Conservation (phyloP, 2,888 invertebrate genomes). For the Arrhopalites spinosus region DNA sequence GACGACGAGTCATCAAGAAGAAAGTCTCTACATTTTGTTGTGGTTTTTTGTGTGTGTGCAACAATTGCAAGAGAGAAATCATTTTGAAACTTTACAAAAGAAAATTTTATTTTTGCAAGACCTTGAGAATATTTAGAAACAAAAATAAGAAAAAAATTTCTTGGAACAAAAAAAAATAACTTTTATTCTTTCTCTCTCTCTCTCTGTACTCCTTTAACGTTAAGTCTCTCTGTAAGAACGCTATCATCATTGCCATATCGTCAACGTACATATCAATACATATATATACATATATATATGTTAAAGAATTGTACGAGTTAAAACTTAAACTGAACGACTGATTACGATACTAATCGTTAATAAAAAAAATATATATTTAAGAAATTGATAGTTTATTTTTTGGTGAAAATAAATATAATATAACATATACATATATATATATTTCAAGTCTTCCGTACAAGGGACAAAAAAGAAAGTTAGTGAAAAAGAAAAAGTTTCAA, state of each 20-base stretch:
- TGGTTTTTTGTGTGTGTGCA: too few relatives aligned
- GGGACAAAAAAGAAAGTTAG: neutral
- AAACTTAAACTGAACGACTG: neutral
- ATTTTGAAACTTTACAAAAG: neutral
- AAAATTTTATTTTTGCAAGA: neutral
- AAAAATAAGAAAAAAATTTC: too few relatives aligned
- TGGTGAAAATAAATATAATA: neutral
- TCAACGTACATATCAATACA: neutral
- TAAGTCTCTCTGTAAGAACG: neutral
- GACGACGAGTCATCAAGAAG: neutral
- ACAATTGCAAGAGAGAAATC: neutral
- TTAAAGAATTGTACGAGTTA: neutral
- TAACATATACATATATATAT: neutral
- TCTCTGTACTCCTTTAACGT: neutral
- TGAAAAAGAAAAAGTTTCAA: too few relatives aligned
- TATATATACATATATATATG: neutral
- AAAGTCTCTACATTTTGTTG: too few relatives aligned
- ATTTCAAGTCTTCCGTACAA: constrained; percentile 15
- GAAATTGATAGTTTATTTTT: neutral
- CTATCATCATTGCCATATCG: neutral
- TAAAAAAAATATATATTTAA: neutral
- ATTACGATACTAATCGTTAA: neutral
- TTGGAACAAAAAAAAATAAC: neutral
- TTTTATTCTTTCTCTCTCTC: neutral
- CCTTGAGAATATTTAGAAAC: neutral